Evolutionary conservation across 2,113 vertebrate species (phyloP).

Genomic region (Alectura lathami): DNA sequence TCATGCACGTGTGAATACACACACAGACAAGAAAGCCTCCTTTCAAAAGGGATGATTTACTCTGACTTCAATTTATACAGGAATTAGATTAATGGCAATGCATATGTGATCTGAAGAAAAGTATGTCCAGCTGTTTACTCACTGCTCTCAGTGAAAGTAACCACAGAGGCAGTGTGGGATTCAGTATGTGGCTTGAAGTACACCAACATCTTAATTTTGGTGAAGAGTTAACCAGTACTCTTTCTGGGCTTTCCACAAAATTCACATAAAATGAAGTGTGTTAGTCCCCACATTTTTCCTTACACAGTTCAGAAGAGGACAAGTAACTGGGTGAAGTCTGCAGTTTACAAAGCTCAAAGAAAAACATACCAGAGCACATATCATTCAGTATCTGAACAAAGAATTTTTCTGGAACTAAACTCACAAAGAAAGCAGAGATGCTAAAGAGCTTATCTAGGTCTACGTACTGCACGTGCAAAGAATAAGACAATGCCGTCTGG

Average conservation of each 20-base stretch:
- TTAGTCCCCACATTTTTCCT: not conserved
- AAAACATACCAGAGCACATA: not conserved
- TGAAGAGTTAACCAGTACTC: not conserved
- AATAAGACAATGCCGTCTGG: not conserved
- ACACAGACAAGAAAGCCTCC: not conserved
- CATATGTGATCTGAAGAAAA: not conserved
- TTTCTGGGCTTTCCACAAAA: not conserved
- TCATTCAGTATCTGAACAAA: not conserved
- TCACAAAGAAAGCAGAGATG: not conserved
- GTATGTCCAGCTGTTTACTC: not conserved
- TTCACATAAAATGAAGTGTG: not conserved
- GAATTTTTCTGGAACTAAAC: not conserved
- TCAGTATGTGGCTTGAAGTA: not conserved
- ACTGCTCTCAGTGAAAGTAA: not conserved
- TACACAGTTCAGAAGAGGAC: not conserved
- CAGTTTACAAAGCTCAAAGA: not conserved
- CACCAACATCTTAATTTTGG: not conserved
- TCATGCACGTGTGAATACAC: not conserved
- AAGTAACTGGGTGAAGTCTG: not conserved
- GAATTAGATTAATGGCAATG: not conserved
- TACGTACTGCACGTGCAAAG: not conserved
- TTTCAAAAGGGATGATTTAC: not conserved
- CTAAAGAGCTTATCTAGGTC: not conserved
- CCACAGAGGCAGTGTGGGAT: not conserved
- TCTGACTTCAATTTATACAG: not conserved